A percentile compares a stretch with the other conserved stretches of the same genome.
Conservation (phyloP, 2,797 vertebrate species). For the Adrianichthys oophorus region DNA sequence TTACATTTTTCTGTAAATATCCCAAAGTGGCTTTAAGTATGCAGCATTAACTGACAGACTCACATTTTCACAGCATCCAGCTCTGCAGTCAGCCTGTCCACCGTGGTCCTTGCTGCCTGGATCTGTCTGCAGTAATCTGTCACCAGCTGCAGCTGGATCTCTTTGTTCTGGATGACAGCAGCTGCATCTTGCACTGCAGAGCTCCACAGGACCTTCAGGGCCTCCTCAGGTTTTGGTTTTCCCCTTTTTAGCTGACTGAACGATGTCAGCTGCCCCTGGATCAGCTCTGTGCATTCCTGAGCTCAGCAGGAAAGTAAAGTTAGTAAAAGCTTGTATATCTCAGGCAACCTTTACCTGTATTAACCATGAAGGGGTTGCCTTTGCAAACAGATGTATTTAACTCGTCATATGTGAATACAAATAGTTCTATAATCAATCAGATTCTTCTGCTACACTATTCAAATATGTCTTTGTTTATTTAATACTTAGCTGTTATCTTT, state of each 20-base stretch:
- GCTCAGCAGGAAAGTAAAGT: conserved; percentile 1
- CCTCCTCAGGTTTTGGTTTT: conserved; percentile 19
- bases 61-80: conserved; percentile 82
- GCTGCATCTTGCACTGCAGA: conserved; percentile 76
- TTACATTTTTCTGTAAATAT: too few relatives aligned
- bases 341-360: background rate
- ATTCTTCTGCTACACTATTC: too few relatives aligned
- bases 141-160: conserved; percentile 77
- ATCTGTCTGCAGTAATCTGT: conserved; percentile 76
- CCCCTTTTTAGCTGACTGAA: conserved; percentile 51
- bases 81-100: conserved; percentile 76
- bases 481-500: too few relatives aligned
- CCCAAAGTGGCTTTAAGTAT: background rate
- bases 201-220: conserved; percentile 66
- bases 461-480: too few relatives aligned
- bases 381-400: background rate
- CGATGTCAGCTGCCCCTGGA: conserved; percentile 67
- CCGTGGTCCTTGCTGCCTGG: conserved; percentile 55
- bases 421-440: background rate
- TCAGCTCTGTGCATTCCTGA: conserved; percentile 74
- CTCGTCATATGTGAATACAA: background rate
- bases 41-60: conserved; percentile 55
- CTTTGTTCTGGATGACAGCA: conserved; percentile 77
- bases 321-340: background rate
- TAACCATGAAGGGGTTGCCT: background rate